Evolutionary conservation across 2,888 invertebrate species (phyloP), one percentile per base, ranked within the genome.

Genomic region (Caenorhabditis sp.): DNA sequence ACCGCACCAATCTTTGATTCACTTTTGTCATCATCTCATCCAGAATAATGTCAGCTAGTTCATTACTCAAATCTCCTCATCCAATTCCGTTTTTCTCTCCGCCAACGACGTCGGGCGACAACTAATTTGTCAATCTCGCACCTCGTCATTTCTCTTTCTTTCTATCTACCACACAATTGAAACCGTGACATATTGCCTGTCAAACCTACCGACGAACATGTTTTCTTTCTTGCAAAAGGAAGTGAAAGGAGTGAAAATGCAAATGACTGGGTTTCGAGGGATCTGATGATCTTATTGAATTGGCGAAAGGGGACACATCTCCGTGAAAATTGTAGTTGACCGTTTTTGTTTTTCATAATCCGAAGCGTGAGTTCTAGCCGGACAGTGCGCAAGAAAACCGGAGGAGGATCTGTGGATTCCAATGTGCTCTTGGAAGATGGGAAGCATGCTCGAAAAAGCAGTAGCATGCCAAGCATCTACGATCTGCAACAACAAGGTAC

Each of bases 381-480:
- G 41, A 81, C 87, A 1, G 82, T 87, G 1, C 85, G 87, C 11
- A 86, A 86, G 62, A 84, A 87, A 74, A 86, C 87, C 20, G 85
- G 84, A 11, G 80, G 78, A 13, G 72, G 77, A n/a, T 81, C 81
- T 0, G 78, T 79, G n/a, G 81, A 81, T 32, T 78, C 82, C 9
- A 65, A 78, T 26, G 71, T 76, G n/a, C 59, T 75, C 35, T 13
- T 58, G 32, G 71, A 63, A 20, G 76, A 80, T 41, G 65, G 76
- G 2, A 72, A 58, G 53, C 43, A 50, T 15, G 59, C 79, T 2
- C 52, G 88, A 22, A 77, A 88, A 15, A 88, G 86, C 15, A 86
- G 85, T 55, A 84, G 84, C 53, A 86, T 88, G 88, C 88, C 88
- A 1, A 87, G 87, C 46, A 85, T 88, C 13, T 84, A 79, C 53